phyloP scores from a whole-genome alignment of 2,888 invertebrate species.

The Luperina testacea region DNA sequence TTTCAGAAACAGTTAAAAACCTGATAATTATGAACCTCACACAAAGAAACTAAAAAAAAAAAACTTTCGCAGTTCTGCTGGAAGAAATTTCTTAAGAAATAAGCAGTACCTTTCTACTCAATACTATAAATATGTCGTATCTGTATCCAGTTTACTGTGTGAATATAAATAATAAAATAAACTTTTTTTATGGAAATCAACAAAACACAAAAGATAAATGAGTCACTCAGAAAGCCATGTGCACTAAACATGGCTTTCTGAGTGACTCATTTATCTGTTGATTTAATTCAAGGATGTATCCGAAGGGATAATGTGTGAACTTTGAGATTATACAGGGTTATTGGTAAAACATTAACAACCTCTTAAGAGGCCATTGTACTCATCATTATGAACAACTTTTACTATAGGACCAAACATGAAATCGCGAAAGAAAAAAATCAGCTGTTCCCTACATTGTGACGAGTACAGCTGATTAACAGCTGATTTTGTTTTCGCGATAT shows the following conservation, averaged over 20 bases:
- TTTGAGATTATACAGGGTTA: no score
- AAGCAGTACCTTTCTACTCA: background rate
- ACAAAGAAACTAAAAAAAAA: background rate
- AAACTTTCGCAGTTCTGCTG: background rate
- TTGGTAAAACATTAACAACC: no score
- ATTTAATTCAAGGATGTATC: slow-evolving; percentile 34
- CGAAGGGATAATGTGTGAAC: slow-evolving; percentile 39
- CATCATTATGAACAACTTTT: no score
- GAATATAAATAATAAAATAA: background rate
- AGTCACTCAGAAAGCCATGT: no score
- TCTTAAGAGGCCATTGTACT: no score
- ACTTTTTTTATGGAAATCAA: background rate
- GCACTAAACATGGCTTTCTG: background rate
- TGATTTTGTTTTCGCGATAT: no score
- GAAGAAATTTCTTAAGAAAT: background rate
- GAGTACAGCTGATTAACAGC: no score
- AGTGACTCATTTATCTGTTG: slow-evolving; percentile 30
- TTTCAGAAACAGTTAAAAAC: background rate
- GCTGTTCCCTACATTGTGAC: no score
- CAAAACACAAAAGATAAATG: background rate
- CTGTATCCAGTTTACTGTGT: background rate
- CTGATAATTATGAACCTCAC: no score
- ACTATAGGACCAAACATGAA: no score
- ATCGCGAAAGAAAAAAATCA: no score
- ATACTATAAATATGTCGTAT: background rate